These are phyloP conservation scores for Enteromius thamalakanensis DNA, from an alignment of 2,797 vertebrate genomes.

Conservation along the genomic window DNA sequence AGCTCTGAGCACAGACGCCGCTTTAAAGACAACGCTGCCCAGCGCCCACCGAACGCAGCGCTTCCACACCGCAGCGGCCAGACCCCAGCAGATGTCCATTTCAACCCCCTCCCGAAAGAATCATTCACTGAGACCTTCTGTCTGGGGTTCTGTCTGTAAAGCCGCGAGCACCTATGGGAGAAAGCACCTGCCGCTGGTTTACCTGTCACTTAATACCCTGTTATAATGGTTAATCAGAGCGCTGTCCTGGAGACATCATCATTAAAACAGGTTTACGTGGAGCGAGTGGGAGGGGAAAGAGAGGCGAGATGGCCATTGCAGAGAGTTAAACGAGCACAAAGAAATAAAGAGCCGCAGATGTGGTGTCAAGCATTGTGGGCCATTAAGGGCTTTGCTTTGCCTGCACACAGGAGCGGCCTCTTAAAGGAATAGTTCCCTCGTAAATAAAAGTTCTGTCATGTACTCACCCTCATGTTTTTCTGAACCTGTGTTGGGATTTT, in stretches of 20 bases:
- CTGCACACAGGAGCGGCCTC: slow-evolving; percentile 49
- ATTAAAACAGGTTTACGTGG: slow-evolving; percentile 46
- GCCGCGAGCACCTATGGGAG: slow-evolving; percentile 41
- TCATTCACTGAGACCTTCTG: slow-evolving; percentile 41
- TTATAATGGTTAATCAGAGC: slow-evolving; percentile 49
- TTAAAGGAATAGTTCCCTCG: neutral
- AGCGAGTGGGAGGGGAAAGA: neutral
- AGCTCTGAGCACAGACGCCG: slow-evolving; percentile 40
- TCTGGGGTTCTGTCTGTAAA: slow-evolving; percentile 27
- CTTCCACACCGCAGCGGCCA: slow-evolving; percentile 64
- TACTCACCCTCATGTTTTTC: neutral
- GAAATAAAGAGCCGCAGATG: slow-evolving; percentile 25
- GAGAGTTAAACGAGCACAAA: slow-evolving; percentile 50
- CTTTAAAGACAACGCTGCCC: slow-evolving; percentile 54
- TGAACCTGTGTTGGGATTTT: neutral
- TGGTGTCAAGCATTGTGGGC: slow-evolving; percentile 12
- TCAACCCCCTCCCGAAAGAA: slow-evolving; percentile 45
- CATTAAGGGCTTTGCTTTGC: slow-evolving; percentile 13
- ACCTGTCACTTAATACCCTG: slow-evolving; percentile 69
- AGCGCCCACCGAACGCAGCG: slow-evolving; percentile 57
- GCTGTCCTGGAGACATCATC: slow-evolving; percentile 40
- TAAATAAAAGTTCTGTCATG: neutral
- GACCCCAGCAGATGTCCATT: slow-evolving; percentile 78
- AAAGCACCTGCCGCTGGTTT: slow-evolving; percentile 73
- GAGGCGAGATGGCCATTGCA: neutral